These are phyloP conservation scores for Xenopus laevis DNA, from an alignment of 2,113 vertebrate species.

Conservation along the genomic window DNA sequence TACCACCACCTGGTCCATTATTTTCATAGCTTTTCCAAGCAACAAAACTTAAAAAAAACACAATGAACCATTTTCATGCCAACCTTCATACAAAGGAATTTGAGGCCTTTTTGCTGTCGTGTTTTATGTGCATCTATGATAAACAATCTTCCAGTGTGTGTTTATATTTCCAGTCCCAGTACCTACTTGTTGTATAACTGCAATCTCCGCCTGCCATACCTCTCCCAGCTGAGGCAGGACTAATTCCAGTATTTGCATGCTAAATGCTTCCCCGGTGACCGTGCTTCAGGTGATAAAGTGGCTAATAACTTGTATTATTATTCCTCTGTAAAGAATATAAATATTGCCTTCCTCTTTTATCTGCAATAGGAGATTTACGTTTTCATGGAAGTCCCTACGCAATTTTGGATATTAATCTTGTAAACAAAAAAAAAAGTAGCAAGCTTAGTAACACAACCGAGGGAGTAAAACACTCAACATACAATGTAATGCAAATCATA, in stretches of 20 bases:
- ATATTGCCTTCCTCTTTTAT: constrained; percentile 47
- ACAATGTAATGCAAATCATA: constrained; percentile 43
- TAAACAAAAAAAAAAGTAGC: constrained; percentile 31
- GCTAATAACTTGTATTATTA: constrained; percentile 56
- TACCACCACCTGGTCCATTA: too few species aligned
- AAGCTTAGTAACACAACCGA: constrained; percentile 33
- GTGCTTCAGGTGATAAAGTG: constrained; percentile 53
- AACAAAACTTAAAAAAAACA: too few species aligned
- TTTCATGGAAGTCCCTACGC: constrained; percentile 49
- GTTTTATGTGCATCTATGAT: neutral
- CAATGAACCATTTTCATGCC: too few species aligned
- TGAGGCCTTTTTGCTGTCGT: too few species aligned
- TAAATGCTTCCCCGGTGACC: constrained; percentile 49
- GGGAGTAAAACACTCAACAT: constrained; percentile 22
- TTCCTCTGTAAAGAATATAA: constrained; percentile 51
- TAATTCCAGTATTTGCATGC: constrained; percentile 45
- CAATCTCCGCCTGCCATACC: constrained; percentile 40
- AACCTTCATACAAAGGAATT: too few species aligned
- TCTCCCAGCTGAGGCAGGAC: constrained; percentile 34
- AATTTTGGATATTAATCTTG: constrained; percentile 45
- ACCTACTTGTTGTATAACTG: constrained; percentile 37
- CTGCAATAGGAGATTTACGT: constrained; percentile 48
- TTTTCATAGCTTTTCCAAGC: too few species aligned
- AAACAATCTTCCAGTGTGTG: constrained; percentile 16
- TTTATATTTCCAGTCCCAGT: constrained; percentile 17